phyloP scores from a whole-genome alignment of 2,888 invertebrate species.

The Aleiodes leptofemur region DNA sequence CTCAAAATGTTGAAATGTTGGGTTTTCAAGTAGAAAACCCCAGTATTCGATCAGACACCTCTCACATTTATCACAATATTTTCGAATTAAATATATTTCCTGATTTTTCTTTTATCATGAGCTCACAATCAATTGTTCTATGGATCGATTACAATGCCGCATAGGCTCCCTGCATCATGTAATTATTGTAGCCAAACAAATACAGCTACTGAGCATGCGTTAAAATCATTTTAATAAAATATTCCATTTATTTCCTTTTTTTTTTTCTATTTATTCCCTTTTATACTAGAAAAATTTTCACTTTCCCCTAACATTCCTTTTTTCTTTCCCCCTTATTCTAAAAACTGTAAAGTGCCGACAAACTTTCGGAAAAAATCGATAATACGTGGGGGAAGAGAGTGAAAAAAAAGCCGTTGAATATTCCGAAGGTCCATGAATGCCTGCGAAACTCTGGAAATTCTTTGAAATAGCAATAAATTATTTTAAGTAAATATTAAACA shows the following conservation, averaged over 20 bases:
- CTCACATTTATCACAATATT: background rate
- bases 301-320: too few relatives aligned
- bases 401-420: too few relatives aligned
- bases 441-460: too few relatives aligned
- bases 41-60: background rate
- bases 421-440: too few relatives aligned
- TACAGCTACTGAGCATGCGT: constrained; percentile 22
- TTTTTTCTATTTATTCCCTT: background rate
- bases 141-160: constrained; percentile 32
- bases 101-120: constrained; percentile 2
- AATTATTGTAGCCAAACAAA: constrained; percentile 2
- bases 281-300: background rate
- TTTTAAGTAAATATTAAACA: too few relatives aligned
- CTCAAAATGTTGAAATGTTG: background rate
- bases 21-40: background rate
- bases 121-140: background rate
- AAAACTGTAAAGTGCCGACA: too few relatives aligned
- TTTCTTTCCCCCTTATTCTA: background rate
- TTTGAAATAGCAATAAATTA: too few relatives aligned
- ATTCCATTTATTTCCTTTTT: background rate
- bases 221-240: background rate
- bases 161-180: constrained; percentile 9
- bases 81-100: background rate
- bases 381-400: too few relatives aligned
- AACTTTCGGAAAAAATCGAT: too few relatives aligned